A percentile compares a stretch with the other conserved stretches of the same genome.
Evolutionary conservation across 2,888 invertebrate species (phyloP).

Genomic region (Poecilus cupreus): DNA sequence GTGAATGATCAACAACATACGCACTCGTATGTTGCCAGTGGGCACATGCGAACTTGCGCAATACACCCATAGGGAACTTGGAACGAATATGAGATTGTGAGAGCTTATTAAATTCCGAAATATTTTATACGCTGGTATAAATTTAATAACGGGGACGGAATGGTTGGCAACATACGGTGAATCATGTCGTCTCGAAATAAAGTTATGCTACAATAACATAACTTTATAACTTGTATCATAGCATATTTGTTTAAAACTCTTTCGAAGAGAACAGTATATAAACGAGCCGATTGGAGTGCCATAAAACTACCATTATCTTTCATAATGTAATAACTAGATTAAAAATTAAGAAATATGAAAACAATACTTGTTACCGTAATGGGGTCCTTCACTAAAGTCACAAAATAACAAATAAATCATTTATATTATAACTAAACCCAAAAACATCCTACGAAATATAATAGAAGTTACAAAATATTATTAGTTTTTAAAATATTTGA

Average conservation of each 20-base stretch:
- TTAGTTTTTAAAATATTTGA: too few species aligned
- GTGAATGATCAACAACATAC: conserved; percentile 18
- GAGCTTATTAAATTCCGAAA: conserved; percentile 45
- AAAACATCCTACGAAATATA: too few species aligned
- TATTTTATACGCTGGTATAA: conserved; percentile 21
- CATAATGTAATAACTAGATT: too few species aligned
- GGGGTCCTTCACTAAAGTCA: too few species aligned
- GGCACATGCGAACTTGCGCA: conserved; percentile 5
- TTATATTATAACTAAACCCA: too few species aligned
- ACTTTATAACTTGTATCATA: background rate
- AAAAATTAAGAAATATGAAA: too few species aligned
- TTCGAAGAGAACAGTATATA: too few species aligned
- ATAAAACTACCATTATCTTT: too few species aligned
- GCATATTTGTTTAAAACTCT: background rate
- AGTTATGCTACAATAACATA: background rate
- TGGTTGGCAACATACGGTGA: background rate
- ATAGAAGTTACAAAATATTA: too few species aligned
- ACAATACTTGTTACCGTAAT: too few species aligned
- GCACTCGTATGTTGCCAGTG: background rate
- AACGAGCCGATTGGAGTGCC: too few species aligned
- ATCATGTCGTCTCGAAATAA: background rate
- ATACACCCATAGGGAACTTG: background rate
- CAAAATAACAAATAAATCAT: too few species aligned
- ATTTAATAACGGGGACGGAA: conserved; percentile 16
- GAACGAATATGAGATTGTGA: conserved; percentile 11